Base-by-base conservation (phyloP, 2,888 invertebrate genomes). In the Thera britannica region DNA sequence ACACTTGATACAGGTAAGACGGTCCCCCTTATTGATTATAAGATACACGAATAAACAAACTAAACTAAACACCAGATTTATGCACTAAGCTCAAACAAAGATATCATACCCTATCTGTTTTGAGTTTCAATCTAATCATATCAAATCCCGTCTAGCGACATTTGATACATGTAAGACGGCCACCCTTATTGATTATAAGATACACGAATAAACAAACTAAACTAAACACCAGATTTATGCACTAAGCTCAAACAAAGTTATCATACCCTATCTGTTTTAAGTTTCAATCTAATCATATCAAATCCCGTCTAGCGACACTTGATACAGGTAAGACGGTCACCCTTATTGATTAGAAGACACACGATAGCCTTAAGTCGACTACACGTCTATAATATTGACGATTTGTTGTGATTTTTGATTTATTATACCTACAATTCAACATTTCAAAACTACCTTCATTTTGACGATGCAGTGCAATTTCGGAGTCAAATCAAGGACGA, bases 341-440 rank as follows among this genome's bases (percentile, higher is more conserved):
- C 76, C 75, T 73, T 79, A 81, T 81, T 79, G 83, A 82, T 83
- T 77, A 75, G 70, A 70, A 73, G 83, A 72, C 78, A 83, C 78
- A 62, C 46, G 81, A 84, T 80, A 77, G 77, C 70, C 67, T 70
- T 80, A 82, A 81, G 80, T 75, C 77, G 70, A 72, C 66, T 67
- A 63, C 66, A 46, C 58, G 66, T 49, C 49, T 62, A 62, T 67
- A 12, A 56, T 56, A 41, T 56, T 35, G 35, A 52, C 35, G 58
- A 55, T 64, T 55, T 67, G 67, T 65, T 51, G 65, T 69, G 70
- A 72, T 72, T 63, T 63, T 7, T 23, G 0, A 23, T 23, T 23
- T 23, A 1, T 9, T 48, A 49, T 49, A 12, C n/a, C n/a, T 49
- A n/a, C n/a, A 3, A 49, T n/a, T 5, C 5, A n/a, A 5, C 11